Conservation (phyloP, 2,113 vertebrate species). For the Hassar affinis region DNA sequence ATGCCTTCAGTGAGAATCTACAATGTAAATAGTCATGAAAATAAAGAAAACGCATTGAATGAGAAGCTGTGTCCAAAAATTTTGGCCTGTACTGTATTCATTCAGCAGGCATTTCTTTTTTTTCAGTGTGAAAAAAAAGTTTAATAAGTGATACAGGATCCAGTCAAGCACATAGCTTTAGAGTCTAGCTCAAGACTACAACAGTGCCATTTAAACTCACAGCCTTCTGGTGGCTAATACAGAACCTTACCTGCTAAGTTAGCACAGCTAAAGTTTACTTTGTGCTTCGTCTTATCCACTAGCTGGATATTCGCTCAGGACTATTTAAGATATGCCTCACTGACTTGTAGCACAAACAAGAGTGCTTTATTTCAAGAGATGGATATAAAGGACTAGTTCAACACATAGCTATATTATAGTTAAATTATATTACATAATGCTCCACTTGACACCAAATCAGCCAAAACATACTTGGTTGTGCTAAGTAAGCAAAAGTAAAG, state of each 20-base stretch:
- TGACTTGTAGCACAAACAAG: conserved; percentile 16
- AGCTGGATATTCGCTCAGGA: conserved; percentile 42
- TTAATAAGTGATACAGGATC: background rate
- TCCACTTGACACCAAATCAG: background rate
- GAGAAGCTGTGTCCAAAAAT: no score
- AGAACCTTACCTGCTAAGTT: background rate
- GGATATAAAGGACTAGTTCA: background rate
- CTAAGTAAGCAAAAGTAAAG: no score
- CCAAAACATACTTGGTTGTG: background rate
- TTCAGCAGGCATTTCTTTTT: background rate
- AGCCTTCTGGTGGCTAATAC: background rate
- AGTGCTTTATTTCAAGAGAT: conserved; percentile 16
- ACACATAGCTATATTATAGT: background rate
- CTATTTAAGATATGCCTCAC: conserved; percentile 23
- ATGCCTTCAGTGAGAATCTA: no score
- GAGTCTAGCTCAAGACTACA: background rate
- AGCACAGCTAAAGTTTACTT: background rate
- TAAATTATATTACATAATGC: background rate
- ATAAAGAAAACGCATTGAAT: no score
- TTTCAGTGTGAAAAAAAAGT: no score
- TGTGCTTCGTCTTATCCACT: conserved; percentile 3
- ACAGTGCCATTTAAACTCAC: background rate
- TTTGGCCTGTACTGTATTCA: no score
- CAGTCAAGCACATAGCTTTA: background rate
- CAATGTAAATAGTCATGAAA: no score